Base-by-base conservation (phyloP, 1,140 invertebrate species). In the Harpegnathos saltator region DNA sequence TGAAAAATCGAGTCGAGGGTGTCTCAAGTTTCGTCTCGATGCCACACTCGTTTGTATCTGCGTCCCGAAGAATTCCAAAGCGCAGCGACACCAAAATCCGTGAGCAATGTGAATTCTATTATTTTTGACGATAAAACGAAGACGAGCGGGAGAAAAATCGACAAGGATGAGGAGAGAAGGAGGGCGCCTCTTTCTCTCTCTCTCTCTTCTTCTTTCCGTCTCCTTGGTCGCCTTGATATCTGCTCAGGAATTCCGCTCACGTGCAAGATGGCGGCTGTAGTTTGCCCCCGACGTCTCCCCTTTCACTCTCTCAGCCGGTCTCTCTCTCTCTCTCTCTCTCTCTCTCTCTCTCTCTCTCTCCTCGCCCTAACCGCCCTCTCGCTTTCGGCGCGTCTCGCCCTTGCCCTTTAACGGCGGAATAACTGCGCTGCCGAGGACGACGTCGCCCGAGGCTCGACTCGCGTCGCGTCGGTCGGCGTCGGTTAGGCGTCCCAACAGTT, bases 221-320 rank as follows among this genome's bases (percentile, higher is more conserved):
- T 22, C 48, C 7, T 9, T 26, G 50, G 50, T 50, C 82, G 62
- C 58, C 59, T 65, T 68, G 48, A 59, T 85, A 85, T 91, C 78
- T 69, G 80, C 85, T 92, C 87, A 90, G 89, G 89, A 89, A 93
- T 93, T 93, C 93, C 82, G 88, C 91, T 89, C 93, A 93, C 93
- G 93, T 93, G 92, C 92, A 93, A 93, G 93, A 93, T 93, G 93
- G 93, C 93, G 92, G 92, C 93, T 89, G 91, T 91, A 92, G 93
- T 93, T 93, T 93, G 92, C 90, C 89, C 91, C 89, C 89, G 89
- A 90, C 89, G 89, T 91, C 63, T 85, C 81, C 56, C 71, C 72
- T 48, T 78, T 87, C 73, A 83, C 84, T 75, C 78, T 74, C 82
- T 82, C 80, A 26, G 29, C 62, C 59, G 26, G 58, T 63, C 62